Evolutionary conservation across 2,797 vertebrate genomes (phyloP), one percentile per base, ranked within the genome.

Genomic region (Paratrypauchen microcephalus): DNA sequence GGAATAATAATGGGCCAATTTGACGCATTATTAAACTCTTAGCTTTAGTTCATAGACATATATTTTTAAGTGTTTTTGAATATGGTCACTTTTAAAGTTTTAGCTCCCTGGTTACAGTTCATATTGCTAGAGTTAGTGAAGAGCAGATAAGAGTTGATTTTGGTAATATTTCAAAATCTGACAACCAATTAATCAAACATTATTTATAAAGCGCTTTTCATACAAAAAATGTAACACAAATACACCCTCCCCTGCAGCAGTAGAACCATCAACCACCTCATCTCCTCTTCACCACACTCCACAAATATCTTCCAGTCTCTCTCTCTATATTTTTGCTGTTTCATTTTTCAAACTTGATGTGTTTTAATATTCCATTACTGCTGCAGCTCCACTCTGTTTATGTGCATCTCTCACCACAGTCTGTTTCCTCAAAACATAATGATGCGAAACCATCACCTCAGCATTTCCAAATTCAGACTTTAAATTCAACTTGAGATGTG

Each of bases 361-460:
- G 18, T 52, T n/a, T 21, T 54, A 23, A 54, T 54, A 23, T n/a
- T 65, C 69, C 57, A 23, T 65, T 71, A 57, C 59, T 41, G 63
- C 65, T 55, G 68, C 52, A 5, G 39, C 72, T 79, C 82, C 76
- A 19, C 52, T 87, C 68, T 67, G 32, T 66, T 74, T 65, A 45
- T 66, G 69, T 74, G 36, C 26, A 21, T 23, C 72, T 54, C 41
- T 59, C 62, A 23, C 65, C 50, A 72, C 59, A 15, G 57, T 71
- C 41, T 30, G 63, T 0, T 30, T 71, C 73, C 71, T 65, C 71
- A 0, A 4, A 64, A 75, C 75, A 56, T 75, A 84, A 89, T 81
- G 82, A 83, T 48, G 64, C 6, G 47, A 60, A 39, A 73, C 72
- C 41, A 56, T 41, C 39, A 72, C 71, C 83, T 75, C 75, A 76